Percentiles rank a stretch among this genome's conserved stretches.
These are phyloP conservation scores for Phrynosoma platyrhinos DNA, from an alignment of 2,113 vertebrate genomes.

Conservation along the genomic window DNA sequence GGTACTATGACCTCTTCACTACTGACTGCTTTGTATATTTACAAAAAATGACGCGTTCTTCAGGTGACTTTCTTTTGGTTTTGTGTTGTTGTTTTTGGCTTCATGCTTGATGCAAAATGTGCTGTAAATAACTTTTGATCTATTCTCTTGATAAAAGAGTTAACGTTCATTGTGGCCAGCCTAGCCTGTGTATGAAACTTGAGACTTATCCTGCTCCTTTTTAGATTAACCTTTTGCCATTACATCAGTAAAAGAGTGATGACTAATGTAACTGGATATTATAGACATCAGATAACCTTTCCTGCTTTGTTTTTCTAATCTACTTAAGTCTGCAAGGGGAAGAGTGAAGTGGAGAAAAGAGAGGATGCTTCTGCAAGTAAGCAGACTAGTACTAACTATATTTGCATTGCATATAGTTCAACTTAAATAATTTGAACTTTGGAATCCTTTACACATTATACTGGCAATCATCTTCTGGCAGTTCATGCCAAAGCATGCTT, in stretches of 20 bases:
- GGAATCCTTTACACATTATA: background rate
- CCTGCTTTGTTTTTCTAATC: background rate
- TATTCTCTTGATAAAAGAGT: constrained; percentile 21
- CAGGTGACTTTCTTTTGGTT: background rate
- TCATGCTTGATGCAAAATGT: background rate
- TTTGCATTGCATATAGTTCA: background rate
- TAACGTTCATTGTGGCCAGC: background rate
- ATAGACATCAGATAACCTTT: constrained; percentile 36
- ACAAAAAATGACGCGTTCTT: background rate
- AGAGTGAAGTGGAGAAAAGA: background rate
- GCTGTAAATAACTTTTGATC: constrained; percentile 32
- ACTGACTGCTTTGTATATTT: constrained; percentile 36
- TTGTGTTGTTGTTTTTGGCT: background rate
- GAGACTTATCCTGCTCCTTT: constrained; percentile 32
- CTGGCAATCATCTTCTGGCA: background rate
- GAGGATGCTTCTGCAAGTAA: background rate
- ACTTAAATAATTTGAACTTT: constrained; percentile 4
- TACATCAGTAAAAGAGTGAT: constrained; percentile 47
- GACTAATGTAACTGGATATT: constrained; percentile 10
- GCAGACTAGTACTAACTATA: background rate
- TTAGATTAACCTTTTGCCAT: constrained; percentile 49
- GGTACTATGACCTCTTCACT: constrained; percentile 6
- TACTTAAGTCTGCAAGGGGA: background rate
- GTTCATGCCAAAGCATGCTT: background rate
- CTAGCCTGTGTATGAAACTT: constrained; percentile 14